phyloP scores from a whole-genome alignment of 1,140 invertebrate genomes.

The Listronotus oregonensis region DNA sequence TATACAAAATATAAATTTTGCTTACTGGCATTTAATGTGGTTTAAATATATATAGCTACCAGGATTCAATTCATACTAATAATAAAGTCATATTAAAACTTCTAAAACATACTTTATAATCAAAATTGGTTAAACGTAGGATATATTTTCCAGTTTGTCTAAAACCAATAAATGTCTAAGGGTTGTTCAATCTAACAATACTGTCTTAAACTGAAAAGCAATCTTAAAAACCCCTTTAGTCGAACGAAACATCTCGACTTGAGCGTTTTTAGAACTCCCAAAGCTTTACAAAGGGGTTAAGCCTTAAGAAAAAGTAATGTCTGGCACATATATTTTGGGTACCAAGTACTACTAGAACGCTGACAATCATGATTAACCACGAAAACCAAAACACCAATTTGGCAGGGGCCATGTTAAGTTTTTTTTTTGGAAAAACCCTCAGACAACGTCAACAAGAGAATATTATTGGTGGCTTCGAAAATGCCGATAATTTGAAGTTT shows the following conservation, averaged over 20 bases:
- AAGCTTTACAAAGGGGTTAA: neutral
- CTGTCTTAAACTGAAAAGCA: slow-evolving; percentile 5
- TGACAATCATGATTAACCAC: slow-evolving; percentile 7
- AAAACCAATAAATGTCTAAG: slow-evolving; percentile 9
- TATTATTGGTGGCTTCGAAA: slow-evolving; percentile 1
- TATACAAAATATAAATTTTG: slow-evolving; percentile 46
- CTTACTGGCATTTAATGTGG: slow-evolving; percentile 23
- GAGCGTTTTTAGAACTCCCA: neutral
- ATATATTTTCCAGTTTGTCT: slow-evolving; percentile 29
- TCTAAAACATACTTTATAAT: slow-evolving; percentile 14
- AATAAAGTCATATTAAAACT: slow-evolving; percentile 20
- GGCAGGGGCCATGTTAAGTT: slow-evolving; percentile 6
- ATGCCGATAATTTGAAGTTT: slow-evolving; percentile 7
- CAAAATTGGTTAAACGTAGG: slow-evolving; percentile 31
- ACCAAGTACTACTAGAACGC: neutral
- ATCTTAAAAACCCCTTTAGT: slow-evolving; percentile 2
- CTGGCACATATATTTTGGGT: neutral
- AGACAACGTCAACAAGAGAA: slow-evolving; percentile 3
- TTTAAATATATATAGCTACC: slow-evolving; percentile 23
- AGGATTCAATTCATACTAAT: slow-evolving; percentile 24
- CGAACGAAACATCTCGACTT: neutral
- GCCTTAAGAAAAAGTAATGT: neutral
- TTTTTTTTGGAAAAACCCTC: slow-evolving; percentile 20
- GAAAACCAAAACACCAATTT: neutral
- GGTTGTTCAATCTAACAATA: slow-evolving; percentile 6